Conservation (phyloP, 1,140 invertebrate genomes). For the Microvelia longipes region DNA sequence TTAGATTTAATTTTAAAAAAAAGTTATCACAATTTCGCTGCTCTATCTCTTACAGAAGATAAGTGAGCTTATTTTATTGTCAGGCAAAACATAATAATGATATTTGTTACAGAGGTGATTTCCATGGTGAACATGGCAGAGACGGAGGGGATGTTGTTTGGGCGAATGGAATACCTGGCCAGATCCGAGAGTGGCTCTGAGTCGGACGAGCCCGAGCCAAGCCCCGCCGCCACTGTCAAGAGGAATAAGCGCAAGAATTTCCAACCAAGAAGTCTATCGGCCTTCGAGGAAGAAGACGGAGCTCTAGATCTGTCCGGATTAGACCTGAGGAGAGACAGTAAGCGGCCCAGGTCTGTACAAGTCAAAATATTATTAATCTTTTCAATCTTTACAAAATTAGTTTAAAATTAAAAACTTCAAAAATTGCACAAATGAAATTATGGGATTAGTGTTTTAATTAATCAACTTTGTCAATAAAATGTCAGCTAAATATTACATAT, state of each 20-base stretch:
- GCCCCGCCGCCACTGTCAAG: slow-evolving; percentile 12
- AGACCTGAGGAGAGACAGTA: neutral
- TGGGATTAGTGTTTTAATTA: no score
- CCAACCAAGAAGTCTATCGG: slow-evolving; percentile 33
- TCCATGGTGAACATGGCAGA: slow-evolving; percentile 25
- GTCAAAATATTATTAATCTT: no score
- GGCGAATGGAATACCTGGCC: slow-evolving; percentile 12
- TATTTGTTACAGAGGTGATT: slow-evolving; percentile 16
- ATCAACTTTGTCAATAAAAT: no score
- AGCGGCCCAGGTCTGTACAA: slow-evolving; percentile 14
- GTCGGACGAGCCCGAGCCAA: slow-evolving; percentile 20
- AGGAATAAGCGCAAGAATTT: slow-evolving; percentile 37
- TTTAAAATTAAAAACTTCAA: no score
- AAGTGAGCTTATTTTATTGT: slow-evolving; percentile 2
- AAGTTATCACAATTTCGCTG: no score
- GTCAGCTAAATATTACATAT: no score
- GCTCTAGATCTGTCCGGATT: neutral
- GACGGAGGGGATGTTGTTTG: slow-evolving; percentile 22
- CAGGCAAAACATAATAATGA: neutral
- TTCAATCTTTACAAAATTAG: no score
- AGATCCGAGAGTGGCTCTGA: slow-evolving; percentile 15
- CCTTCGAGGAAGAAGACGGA: slow-evolving; percentile 21
- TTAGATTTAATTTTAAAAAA: no score
- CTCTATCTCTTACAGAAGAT: neutral
- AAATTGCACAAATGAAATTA: no score